These are phyloP conservation scores for Channa striata DNA, from an alignment of 2,797 vertebrate species.

Conservation along the genomic window DNA sequence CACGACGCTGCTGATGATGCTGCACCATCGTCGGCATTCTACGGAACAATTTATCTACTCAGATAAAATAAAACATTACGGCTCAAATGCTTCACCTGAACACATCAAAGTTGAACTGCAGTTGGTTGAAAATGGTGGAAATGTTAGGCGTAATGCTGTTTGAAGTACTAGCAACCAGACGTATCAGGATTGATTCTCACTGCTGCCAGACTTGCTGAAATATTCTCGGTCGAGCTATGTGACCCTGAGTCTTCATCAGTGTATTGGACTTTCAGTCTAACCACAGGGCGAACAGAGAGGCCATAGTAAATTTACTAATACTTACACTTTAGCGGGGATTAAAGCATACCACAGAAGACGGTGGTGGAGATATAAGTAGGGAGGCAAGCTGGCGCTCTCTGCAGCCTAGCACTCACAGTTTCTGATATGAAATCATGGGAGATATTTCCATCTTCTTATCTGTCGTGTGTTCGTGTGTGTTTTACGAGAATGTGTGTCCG, in stretches of 20 bases:
- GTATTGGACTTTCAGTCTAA: background rate
- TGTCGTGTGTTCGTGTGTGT: constrained; percentile 36
- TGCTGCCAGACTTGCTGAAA: background rate
- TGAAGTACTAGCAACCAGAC: background rate
- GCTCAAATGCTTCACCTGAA: constrained; percentile 17
- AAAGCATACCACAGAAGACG: background rate
- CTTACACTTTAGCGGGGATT: background rate
- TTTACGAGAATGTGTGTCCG: constrained; percentile 47
- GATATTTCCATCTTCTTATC: constrained; percentile 72
- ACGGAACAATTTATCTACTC: background rate
- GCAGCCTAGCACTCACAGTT: constrained; percentile 28
- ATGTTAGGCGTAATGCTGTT: background rate
- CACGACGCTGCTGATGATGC: too few relatives aligned
- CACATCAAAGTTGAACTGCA: constrained; percentile 18
- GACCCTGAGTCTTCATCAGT: background rate
- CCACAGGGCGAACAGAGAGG: background rate
- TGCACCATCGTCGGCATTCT: background rate
- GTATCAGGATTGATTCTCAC: background rate
- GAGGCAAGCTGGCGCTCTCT: constrained; percentile 32
- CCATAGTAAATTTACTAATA: background rate
- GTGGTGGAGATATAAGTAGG: background rate
- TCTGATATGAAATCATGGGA: constrained; percentile 62
- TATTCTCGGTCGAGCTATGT: background rate
- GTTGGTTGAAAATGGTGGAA: constrained; percentile 12
- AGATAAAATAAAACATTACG: background rate